Conservation (phyloP, 1,140 invertebrate species). For the Cyrtorhinus lividipennis region DNA sequence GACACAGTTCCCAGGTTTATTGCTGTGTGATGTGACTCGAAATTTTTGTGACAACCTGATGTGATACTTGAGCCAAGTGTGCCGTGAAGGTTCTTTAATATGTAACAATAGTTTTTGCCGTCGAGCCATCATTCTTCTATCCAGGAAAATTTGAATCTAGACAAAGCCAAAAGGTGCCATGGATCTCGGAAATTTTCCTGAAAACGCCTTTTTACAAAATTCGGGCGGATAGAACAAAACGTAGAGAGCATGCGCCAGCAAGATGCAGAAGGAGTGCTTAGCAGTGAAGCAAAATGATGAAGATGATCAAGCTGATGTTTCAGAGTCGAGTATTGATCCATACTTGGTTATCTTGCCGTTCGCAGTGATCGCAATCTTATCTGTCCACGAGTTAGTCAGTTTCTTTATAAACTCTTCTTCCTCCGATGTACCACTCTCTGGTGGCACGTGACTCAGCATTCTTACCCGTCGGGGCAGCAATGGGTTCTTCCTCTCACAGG, state of each 20-base stretch:
- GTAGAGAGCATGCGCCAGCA: background rate
- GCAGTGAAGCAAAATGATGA: background rate
- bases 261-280: conserved; percentile 1
- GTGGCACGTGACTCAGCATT: conserved; percentile 12
- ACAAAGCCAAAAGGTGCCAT: too few species aligned
- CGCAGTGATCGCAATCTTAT: background rate
- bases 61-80: too few species aligned
- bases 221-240: background rate
- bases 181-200: background rate
- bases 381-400: conserved; percentile 5
- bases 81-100: too few species aligned
- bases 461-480: conserved; percentile 11
- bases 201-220: background rate
- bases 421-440: background rate
- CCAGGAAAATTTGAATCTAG: too few species aligned
- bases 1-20: too few species aligned
- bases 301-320: conserved; percentile 11
- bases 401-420: conserved; percentile 5
- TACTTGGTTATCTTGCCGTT: conserved; percentile 8
- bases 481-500: conserved; percentile 16
- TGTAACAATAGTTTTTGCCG: too few species aligned
- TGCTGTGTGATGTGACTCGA: too few species aligned
- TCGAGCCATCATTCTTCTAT: too few species aligned
- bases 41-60: too few species aligned
- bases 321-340: background rate